These are phyloP conservation scores for Diacarnus erythraeanus DNA, from an alignment of 37 sponge, comb jelly and placozoan species.

Conservation along the genomic window DNA sequence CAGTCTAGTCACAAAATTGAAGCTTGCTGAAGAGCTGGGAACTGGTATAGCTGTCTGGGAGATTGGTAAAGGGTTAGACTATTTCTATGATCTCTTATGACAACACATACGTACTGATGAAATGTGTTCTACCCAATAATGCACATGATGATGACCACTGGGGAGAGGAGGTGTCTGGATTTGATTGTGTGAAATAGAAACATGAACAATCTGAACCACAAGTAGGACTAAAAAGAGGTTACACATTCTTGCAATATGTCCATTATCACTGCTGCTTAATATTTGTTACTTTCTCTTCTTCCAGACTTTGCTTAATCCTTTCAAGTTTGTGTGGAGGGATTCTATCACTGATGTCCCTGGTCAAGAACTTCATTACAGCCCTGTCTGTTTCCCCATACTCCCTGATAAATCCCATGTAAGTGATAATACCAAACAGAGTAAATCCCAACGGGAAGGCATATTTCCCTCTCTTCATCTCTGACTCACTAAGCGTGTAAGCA, in stretches of 20 bases:
- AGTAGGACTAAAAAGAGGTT: no score
- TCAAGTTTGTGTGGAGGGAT: neutral
- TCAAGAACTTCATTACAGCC: neutral
- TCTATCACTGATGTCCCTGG: slow-evolving; percentile 29
- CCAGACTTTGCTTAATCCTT: neutral
- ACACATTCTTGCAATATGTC: no score
- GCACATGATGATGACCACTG: no score
- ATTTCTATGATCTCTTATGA: slow-evolving; percentile 93
- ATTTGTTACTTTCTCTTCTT: neutral
- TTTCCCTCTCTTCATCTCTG: neutral
- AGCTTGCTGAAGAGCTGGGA: slow-evolving; percentile 87
- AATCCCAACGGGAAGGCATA: slow-evolving; percentile 51
- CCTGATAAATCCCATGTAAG: slow-evolving; percentile 43
- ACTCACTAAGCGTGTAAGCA: neutral
- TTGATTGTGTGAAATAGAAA: no score
- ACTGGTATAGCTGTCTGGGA: slow-evolving; percentile 97
- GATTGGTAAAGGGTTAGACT: slow-evolving; percentile 98
- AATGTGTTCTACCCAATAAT: no score
- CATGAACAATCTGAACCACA: neutral
- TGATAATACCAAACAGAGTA: slow-evolving; percentile 12
- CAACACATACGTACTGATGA: no score
- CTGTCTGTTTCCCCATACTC: slow-evolving; percentile 22
- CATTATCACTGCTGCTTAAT: no score
- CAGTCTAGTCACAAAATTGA: slow-evolving; percentile 59
- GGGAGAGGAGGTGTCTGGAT: no score